Evolutionary conservation across 2,113 vertebrate genomes (phyloP).

Genomic region (Phalacrocorax carbo): DNA sequence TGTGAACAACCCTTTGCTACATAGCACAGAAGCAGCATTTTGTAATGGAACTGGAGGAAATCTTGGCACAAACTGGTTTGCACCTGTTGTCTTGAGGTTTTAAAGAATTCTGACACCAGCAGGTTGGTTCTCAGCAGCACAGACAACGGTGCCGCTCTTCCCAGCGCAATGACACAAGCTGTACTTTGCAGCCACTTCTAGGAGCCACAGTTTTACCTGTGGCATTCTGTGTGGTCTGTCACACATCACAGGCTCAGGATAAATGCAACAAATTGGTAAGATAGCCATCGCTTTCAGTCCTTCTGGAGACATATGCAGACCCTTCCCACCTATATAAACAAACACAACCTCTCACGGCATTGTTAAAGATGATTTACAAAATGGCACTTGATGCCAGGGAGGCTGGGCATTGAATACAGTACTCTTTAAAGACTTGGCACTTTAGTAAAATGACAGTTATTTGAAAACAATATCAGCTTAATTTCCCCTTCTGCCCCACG

Average conservation of each 20-base stretch:
- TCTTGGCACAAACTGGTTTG: neutral
- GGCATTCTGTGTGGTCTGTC: neutral
- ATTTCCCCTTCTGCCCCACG: neutral
- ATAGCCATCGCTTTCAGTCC: neutral
- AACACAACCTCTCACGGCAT: neutral
- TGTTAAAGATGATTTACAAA: neutral
- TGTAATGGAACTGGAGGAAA: neutral
- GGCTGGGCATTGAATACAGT: neutral
- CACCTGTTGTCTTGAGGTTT: neutral
- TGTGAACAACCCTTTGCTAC: neutral
- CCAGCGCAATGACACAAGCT: neutral
- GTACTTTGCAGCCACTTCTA: neutral
- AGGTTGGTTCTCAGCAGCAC: neutral
- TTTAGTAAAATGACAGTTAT: neutral
- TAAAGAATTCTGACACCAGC: neutral
- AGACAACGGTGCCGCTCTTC: neutral
- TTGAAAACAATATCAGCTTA: neutral
- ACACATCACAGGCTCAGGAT: neutral
- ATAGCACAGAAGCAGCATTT: neutral
- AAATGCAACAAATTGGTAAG: neutral
- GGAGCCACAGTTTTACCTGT: neutral
- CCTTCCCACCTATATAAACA: neutral
- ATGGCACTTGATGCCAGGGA: neutral
- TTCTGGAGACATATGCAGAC: neutral
- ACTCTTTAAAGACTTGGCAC: neutral